These are phyloP conservation scores for Dusona sp. DNA, from an alignment of 2,888 invertebrate species.

Conservation along the genomic window DNA sequence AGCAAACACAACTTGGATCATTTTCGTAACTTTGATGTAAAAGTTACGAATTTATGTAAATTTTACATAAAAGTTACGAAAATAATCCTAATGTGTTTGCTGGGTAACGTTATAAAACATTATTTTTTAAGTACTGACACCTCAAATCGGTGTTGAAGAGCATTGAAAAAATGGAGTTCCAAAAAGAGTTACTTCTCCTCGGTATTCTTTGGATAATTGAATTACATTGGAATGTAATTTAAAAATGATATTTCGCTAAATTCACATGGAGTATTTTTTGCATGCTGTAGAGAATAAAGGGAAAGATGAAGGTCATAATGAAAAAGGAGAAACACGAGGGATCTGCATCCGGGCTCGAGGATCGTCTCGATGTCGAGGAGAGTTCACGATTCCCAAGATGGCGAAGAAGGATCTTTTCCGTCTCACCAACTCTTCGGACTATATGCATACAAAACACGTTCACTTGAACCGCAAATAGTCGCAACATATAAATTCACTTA, in stretches of 20 bases:
- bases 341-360: conserved; percentile 23
- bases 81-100: too few species aligned
- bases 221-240: neutral
- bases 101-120: neutral
- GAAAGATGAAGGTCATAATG: conserved; percentile 12
- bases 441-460: neutral
- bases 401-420: conserved; percentile 20
- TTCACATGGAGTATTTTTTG: neutral
- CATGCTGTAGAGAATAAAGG: neutral
- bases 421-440: neutral
- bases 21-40: too few species aligned
- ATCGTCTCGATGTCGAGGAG: conserved; percentile 24
- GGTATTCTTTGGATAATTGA: neutral
- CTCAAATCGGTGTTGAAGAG: neutral
- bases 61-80: too few species aligned
- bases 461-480: conserved; percentile 25
- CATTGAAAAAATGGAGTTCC: neutral
- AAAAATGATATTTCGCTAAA: neutral
- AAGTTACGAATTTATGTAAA: too few species aligned
- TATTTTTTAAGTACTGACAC: neutral
- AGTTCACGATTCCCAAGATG: conserved; percentile 32
- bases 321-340: conserved; percentile 20
- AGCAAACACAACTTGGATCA: too few species aligned
- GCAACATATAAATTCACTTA: conserved; percentile 4
- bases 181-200: neutral